These are phyloP conservation scores for Xenopus tropicalis DNA, from an alignment of 2,113 vertebrate species.

Conservation along the genomic window UCB_Xtro_10.0 CM004451.2:82940001-82940500, in stretches of 20 bases:
- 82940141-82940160: too few relatives aligned
- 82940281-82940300: not conserved
- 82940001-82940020: conserved; percentile 35
- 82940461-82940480: too few relatives aligned
- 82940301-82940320: not conserved
- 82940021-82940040: conserved; percentile 20
- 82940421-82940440: not conserved
- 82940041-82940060: conserved; percentile 4
- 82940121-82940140: too few relatives aligned
- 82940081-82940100: not conserved
- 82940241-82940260: too few relatives aligned
- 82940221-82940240: too few relatives aligned
- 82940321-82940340: too few relatives aligned
- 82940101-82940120: too few relatives aligned
- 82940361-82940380: not conserved
- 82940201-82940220: too few relatives aligned
- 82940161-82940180: too few relatives aligned
- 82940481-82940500: too few relatives aligned
- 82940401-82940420: not conserved
- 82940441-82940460: not conserved
- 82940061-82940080: conserved; percentile 20
- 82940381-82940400: not conserved
- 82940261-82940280: not conserved
- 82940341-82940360: not conserved
- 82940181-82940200: too few relatives aligned